These are phyloP conservation scores for Lophius americanus DNA, from an alignment of 2,797 vertebrate species.

Conservation along the genomic window DNA sequence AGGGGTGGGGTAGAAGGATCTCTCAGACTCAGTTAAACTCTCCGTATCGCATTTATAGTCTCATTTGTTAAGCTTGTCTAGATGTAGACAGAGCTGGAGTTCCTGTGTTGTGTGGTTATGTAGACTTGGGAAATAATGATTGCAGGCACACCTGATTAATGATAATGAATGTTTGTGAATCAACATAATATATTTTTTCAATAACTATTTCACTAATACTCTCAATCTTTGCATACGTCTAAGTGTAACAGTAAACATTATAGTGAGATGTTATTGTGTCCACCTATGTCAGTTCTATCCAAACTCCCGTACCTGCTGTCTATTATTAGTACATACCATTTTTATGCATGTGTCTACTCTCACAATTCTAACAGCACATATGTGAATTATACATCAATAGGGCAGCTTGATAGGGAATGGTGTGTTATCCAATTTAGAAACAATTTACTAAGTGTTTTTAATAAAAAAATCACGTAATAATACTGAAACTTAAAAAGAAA, in stretches of 20 bases:
- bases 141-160: slow-evolving; percentile 61
- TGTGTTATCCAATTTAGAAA: too few relatives aligned
- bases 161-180: slow-evolving; percentile 60
- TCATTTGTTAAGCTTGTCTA: slow-evolving; percentile 67
- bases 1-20: slow-evolving; percentile 56
- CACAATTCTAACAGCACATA: too few relatives aligned
- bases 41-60: slow-evolving; percentile 65
- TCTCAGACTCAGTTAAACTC: slow-evolving; percentile 59
- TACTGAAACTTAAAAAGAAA: too few relatives aligned
- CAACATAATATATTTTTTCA: slow-evolving; percentile 66
- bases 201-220: too few relatives aligned
- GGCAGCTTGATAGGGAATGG: too few relatives aligned
- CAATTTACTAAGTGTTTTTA: too few relatives aligned
- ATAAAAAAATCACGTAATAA: too few relatives aligned
- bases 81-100: slow-evolving; percentile 58
- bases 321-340: too few relatives aligned
- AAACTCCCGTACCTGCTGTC: slow-evolving; percentile 8
- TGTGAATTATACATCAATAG: too few relatives aligned
- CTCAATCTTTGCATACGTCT: slow-evolving; percentile 24
- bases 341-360: too few relatives aligned
- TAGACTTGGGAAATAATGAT: slow-evolving; percentile 63
- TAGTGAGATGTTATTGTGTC: neutral
- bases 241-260: neutral
- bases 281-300: neutral
- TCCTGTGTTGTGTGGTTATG: slow-evolving; percentile 61